Base-by-base conservation (phyloP, 2,113 vertebrate species). In the Podiceps cristatus region DNA sequence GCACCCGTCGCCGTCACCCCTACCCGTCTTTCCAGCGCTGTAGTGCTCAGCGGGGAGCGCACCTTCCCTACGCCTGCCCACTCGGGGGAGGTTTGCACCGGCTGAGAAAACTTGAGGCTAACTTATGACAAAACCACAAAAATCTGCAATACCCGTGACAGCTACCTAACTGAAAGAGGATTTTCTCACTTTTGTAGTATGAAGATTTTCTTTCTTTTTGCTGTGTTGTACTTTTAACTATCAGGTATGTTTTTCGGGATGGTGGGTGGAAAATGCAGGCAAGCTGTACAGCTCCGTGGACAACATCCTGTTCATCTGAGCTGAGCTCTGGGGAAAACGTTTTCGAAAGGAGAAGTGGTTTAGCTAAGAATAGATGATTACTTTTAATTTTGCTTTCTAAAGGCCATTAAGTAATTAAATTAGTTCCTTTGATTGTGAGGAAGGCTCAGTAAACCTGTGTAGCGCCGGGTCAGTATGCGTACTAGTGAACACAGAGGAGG, bases 361-460 rank as follows among this genome's bases (percentile, higher is more conserved):
- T 60, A 56, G 58, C 59, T 93, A 64, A 82, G 35, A 90, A 90
- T 47, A 89, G 84, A 45, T 71, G n/a, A 80, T 71, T 86, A 45
- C 64, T 89, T 89, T 68, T 28, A 63, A 84, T 71, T 94, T 86
- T 94, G 25, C 50, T 79, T 93, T 89, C 69, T 87, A n/a, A 87
- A 85, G n/a, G 28, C 59, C 35, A 35, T 59, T 81, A 95, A 89
- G 59, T 80, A 94, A 91, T 83, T 83, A 86, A 80, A 74, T 55
- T 59, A 81, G 42, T 42, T 66, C 58, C 47, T 87, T 50, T 91
- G 56, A 47, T 3, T 72, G 49, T n/a, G 62, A 82, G 50, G 35
- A 88, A 77, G 77, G 25, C 20, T 96, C 45, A 37, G 52, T 73
- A 83, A 87, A 72, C 40, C 7, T 33, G 5, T 0, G 1, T 16